Conservation (phyloP, 2,113 vertebrate genomes). For the Damaliscus lunatus region DNA sequence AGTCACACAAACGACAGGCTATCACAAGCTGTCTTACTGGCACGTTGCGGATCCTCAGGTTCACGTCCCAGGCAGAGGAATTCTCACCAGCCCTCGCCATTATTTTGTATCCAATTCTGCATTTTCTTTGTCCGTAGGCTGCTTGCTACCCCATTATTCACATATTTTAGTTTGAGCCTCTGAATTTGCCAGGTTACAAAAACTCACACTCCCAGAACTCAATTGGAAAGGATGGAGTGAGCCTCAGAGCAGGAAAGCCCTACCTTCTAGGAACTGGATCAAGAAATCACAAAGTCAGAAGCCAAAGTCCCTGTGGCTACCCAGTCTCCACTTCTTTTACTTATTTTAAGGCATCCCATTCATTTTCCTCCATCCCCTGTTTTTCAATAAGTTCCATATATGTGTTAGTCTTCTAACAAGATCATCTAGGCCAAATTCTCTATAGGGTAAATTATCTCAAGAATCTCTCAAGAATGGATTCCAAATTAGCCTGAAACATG, state of each 20-base stretch:
- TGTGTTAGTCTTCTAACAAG: not conserved
- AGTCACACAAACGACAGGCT: not conserved
- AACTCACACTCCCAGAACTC: not conserved
- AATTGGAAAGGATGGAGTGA: not conserved
- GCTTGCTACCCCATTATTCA: not conserved
- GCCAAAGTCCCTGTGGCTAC: not conserved
- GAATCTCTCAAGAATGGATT: not conserved
- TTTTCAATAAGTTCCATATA: not conserved
- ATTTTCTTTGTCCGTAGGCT: not conserved
- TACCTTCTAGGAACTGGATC: not conserved
- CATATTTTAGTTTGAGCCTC: not conserved
- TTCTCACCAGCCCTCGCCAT: not conserved
- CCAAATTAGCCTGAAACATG: not conserved
- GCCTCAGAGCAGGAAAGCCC: not conserved
- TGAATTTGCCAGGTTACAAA: not conserved
- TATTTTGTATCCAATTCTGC: not conserved
- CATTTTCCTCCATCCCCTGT: not conserved
- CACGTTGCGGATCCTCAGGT: not conserved
- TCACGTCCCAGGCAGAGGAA: not conserved
- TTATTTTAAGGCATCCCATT: not conserved
- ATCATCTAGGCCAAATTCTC: not conserved
- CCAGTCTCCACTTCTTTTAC: not conserved
- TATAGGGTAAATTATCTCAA: not conserved
- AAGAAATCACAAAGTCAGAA: not conserved
- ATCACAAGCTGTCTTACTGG: not conserved